These are phyloP conservation scores for Octodon degus DNA, from an alignment of 2,113 vertebrate species.

Conservation along the genomic window DNA sequence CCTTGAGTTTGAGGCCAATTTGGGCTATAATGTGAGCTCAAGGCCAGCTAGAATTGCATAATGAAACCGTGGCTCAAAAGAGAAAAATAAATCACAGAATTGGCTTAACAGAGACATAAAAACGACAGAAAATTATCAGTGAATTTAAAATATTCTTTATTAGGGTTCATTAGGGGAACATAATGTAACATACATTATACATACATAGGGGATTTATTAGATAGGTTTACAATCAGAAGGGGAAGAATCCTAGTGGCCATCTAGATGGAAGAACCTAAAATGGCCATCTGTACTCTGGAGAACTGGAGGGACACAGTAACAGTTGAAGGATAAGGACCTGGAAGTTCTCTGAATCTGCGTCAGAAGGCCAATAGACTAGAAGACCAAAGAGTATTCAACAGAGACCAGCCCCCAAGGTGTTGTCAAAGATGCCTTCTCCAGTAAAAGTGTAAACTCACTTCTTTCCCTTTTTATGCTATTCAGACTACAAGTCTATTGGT, in stretches of 20 bases:
- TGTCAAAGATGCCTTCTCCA: background rate
- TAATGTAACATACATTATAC: background rate
- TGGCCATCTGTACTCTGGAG: background rate
- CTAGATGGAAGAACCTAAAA: background rate
- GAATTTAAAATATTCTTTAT: conserved; percentile 10
- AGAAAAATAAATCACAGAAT: background rate
- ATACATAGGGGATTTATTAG: background rate
- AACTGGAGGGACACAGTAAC: background rate
- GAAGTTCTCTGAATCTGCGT: background rate
- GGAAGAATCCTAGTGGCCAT: background rate
- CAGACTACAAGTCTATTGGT: background rate
- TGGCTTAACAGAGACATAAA: conserved; percentile 28
- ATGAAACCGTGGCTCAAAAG: background rate
- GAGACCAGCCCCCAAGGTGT: background rate
- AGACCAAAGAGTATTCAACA: background rate
- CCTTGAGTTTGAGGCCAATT: background rate
- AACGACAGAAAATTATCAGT: background rate
- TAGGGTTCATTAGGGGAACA: background rate
- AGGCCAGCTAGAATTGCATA: background rate
- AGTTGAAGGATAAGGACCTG: background rate
- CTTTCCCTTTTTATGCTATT: background rate
- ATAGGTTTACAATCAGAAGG: background rate
- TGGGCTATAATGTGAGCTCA: background rate
- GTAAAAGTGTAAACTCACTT: background rate
- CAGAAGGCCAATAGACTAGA: background rate